A percentile compares a stretch with the other conserved stretches of the same genome.
phyloP scores from a whole-genome alignment of 1,140 invertebrate species.

The Lepeophtheirus salmonis region DNA sequence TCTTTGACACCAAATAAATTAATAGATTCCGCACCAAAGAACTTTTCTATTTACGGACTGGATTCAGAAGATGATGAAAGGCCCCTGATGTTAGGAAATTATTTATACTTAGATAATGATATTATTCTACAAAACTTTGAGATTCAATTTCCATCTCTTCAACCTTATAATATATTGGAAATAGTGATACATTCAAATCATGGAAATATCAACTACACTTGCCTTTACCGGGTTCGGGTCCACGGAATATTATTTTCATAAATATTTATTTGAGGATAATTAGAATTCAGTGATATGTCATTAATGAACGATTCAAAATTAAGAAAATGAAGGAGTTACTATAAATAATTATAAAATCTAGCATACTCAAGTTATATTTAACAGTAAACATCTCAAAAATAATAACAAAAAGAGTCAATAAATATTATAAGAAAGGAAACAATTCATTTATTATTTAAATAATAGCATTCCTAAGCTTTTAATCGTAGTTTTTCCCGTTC shows the following conservation, averaged over 20 bases:
- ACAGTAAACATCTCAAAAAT: no score
- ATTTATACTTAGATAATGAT: constrained; percentile 53
- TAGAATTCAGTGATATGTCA: no score
- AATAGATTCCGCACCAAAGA: constrained; percentile 78
- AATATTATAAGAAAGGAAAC: no score
- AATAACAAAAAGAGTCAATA: no score
- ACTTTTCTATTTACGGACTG: constrained; percentile 72
- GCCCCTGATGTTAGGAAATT: constrained; percentile 60
- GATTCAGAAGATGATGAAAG: constrained; percentile 54
- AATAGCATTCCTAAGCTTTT: background rate
- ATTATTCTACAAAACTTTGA: constrained; percentile 72
- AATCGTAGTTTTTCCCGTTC: constrained; percentile 8
- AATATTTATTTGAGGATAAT: background rate
- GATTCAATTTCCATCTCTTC: constrained; percentile 27
- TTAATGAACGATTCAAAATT: no score
- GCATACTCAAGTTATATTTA: no score
- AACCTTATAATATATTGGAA: constrained; percentile 44
- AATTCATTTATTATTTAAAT: no score
- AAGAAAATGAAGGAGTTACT: no score
- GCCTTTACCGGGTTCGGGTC: constrained; percentile 87
- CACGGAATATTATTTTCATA: constrained; percentile 43
- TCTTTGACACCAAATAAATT: constrained; percentile 51
- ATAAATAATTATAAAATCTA: no score
- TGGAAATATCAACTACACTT: constrained; percentile 83
- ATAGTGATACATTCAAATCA: constrained; percentile 78